Base-by-base conservation (phyloP, 2,113 vertebrate species). In the Saimiri boliviensis region DNA sequence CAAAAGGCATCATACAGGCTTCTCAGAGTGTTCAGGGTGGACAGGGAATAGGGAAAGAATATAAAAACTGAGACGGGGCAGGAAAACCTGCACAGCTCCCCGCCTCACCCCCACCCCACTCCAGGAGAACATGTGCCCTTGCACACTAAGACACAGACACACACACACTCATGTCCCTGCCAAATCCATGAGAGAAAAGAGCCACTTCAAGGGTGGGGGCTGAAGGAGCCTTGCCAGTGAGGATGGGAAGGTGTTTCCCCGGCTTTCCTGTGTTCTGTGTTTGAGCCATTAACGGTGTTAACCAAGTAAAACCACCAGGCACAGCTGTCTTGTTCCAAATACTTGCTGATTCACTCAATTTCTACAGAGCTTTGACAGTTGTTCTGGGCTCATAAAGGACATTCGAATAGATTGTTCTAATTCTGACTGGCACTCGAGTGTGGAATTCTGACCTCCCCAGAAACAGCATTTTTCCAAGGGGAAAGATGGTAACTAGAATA, bases 261-360 rank as follows among this genome's bases (percentile, higher is more conserved):
- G 30, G 85, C 93, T 98, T 96, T 71, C 82, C 79, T 96, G 97
- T 98, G 97, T 88, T 85, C 54, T 95, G 94, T 89, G 76, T 96
- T 97, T 86, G 74, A 97, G 94, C 97, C 96, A 83, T 97, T 98
- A 98, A 94, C 32, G 52, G 70, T 25, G 6, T 93, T 97, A 97
- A 95, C 54, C 42, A 95, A 98, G 60, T 97, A 95, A 97, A 98
- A 97, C 88, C 52, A 96, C 98, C 94, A 97, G 89, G 81, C 98
- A 98, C 98, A 98, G 98, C 98, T 98, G 98, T 92, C 98, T 98
- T 97, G 98, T 98, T 97, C 91, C 86, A 98, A 84, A 98, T 97
- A 97, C 97, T 98, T 98, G 98, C 98, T 98, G 98, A 98, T 98
- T 97, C 91, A 95, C 94, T 96, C 97, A 95, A 8, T 98, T 97